These are phyloP conservation scores for Sphecodes monilicornis DNA, from an alignment of 2,888 invertebrate genomes.

Conservation along the genomic window DNA sequence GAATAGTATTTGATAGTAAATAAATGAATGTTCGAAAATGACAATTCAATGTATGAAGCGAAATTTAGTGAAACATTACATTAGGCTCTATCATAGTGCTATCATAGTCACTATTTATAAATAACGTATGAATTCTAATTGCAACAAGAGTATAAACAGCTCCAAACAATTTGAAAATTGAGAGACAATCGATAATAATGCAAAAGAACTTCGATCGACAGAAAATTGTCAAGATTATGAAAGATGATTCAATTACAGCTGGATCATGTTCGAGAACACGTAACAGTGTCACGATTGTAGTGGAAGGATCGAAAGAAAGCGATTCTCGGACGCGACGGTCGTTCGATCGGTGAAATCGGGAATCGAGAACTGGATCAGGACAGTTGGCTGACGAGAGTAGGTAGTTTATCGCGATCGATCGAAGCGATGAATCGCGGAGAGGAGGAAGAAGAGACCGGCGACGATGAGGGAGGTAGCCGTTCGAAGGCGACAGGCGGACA, in stretches of 20 bases:
- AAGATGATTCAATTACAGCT: not conserved
- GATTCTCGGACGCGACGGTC: not conserved
- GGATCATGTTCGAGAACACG: not conserved
- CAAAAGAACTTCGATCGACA: too few relatives aligned
- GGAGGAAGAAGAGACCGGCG: not conserved
- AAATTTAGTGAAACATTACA: not conserved
- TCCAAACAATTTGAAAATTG: not conserved
- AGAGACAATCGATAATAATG: too few relatives aligned
- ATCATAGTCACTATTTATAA: not conserved
- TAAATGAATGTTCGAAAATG: too few relatives aligned
- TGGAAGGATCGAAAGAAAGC: not conserved
- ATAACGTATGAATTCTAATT: not conserved
- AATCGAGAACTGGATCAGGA: not conserved
- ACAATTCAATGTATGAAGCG: not conserved
- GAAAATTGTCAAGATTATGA: not conserved
- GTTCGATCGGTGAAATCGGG: not conserved
- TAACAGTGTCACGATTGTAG: too few relatives aligned
- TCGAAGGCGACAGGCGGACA: conserved; percentile 15
- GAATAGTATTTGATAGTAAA: too few relatives aligned
- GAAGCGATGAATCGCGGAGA: conserved; percentile 23
- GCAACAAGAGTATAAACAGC: not conserved
- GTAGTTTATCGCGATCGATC: conserved; percentile 17
- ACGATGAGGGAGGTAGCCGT: not conserved
- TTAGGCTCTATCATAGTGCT: not conserved
- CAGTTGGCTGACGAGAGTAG: not conserved